phyloP scores from a whole-genome alignment of 2,888 invertebrate genomes.

The Liodrosophila aerea region DNA sequence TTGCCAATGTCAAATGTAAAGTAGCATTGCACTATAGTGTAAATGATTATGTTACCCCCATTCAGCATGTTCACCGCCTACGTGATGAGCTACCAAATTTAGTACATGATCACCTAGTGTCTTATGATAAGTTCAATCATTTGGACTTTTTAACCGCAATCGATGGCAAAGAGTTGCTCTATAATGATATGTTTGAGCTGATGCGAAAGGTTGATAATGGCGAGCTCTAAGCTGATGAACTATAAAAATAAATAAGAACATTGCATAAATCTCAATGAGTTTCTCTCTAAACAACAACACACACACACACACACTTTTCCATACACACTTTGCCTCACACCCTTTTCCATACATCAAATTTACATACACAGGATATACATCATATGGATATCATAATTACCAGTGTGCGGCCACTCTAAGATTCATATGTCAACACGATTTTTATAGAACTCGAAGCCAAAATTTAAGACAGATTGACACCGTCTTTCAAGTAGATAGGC shows the following conservation, averaged over 20 bases:
- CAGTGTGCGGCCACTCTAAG: no score
- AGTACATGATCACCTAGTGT: slow-evolving; percentile 45
- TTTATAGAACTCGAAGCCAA: no score
- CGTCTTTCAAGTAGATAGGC: no score
- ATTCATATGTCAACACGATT: no score
- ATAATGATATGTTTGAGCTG: slow-evolving; percentile 39
- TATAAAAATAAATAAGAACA: no score
- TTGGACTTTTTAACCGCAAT: slow-evolving; percentile 44
- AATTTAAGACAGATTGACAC: no score
- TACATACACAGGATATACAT: no score
- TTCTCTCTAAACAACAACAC: no score
- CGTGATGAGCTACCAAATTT: slow-evolving; percentile 63
- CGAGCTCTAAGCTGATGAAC: slow-evolving; percentile 34
- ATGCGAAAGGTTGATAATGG: slow-evolving; percentile 52
- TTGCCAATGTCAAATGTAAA: slow-evolving; percentile 82
- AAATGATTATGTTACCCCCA: slow-evolving; percentile 83
- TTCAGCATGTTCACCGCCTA: slow-evolving; percentile 63
- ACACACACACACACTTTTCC: no score
- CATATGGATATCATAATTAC: no score
- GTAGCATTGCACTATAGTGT: slow-evolving; percentile 69
- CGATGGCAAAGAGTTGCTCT: slow-evolving; percentile 41
- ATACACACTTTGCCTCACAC: no score
- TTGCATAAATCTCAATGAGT: no score
- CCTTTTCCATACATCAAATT: slow-evolving; percentile 7
- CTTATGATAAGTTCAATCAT: slow-evolving; percentile 44